Percentiles rank a stretch among this genome's conserved stretches.
These are phyloP conservation scores for Acrocephalus arundinaceus DNA, from an alignment of 2,113 vertebrate species.

Conservation along the genomic window DNA sequence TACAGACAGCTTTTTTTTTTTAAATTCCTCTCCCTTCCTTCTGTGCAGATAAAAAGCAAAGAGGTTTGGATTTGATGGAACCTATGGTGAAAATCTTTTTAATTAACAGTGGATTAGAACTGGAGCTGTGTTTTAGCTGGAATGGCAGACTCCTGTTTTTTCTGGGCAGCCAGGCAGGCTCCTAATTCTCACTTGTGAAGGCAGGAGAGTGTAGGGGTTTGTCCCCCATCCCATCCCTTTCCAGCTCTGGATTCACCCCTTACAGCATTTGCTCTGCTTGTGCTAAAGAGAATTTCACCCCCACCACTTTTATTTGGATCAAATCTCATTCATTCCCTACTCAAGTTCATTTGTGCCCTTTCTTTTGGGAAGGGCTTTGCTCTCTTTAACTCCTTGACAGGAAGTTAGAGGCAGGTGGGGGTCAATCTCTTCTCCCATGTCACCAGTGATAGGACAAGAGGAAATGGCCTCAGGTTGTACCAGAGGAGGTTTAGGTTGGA, in stretches of 20 bases:
- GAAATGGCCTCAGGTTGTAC: background rate
- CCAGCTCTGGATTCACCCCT: background rate
- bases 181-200: background rate
- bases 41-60: background rate
- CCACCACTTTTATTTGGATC: background rate
- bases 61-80: background rate
- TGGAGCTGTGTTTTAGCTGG: background rate
- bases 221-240: background rate
- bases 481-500: background rate
- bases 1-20: background rate
- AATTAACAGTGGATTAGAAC: background rate
- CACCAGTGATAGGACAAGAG: background rate
- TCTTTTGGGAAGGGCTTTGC: background rate
- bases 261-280: accelerated
- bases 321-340: background rate
- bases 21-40: background rate
- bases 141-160: background rate
- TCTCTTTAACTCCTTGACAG: background rate
- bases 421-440: background rate
- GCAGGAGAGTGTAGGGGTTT: background rate
- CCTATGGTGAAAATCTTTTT: background rate
- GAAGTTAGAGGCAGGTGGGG: background rate
- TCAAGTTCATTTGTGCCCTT: background rate
- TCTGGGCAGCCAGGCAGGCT: background rate
- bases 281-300: background rate